Evolutionary conservation across 1,140 invertebrate genomes (phyloP), one percentile per base, ranked within the genome.

Genomic region (Grapholita molesta): DNA sequence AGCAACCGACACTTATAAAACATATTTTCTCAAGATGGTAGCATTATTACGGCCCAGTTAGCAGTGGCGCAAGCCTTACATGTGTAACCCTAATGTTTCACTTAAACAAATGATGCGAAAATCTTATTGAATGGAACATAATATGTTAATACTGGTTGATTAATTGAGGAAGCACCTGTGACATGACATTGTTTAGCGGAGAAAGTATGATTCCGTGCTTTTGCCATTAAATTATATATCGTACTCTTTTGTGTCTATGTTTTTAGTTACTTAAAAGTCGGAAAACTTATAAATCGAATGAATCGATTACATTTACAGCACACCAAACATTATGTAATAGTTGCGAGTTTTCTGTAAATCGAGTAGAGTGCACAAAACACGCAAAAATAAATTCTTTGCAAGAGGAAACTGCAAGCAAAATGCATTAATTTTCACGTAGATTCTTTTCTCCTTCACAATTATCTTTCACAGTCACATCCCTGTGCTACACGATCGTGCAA

Each of bases 61-160:
- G 15, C 55, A 61, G 55, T 61, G 55, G 55, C 55, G 55, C 24
- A 61, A 61, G 55, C 55, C 55, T 61, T 61, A 61, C 55, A 61
- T 61, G 55, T 61, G 55, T 61, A 61, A 61, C 55, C 55, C 55
- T 61, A 61, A 61, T 61, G 55, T 28, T 61, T 28, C 7, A 61
- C 24, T 30, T 28, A 28, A 61, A 61, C 21, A 61, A 61, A 61
- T 61, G 55, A 61, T 61, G 55, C n/a, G 55, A 61, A 61, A 61
- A 61, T 61, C 12, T 61, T 61, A 61, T 61, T 61, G 55, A 61
- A 61, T 61, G 28, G 24, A 25, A 15, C 1, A 61, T 28, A 28
- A 61, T 30, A 30, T 61, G 25, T 21, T 61, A 61, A 55, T 55
- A 25, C 1, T 0, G 24, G 5, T n/a, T 5, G 55, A 61, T 30